These are phyloP conservation scores for Enteromius argenteus DNA, from an alignment of 2,797 vertebrate species.

Conservation along the genomic window DNA sequence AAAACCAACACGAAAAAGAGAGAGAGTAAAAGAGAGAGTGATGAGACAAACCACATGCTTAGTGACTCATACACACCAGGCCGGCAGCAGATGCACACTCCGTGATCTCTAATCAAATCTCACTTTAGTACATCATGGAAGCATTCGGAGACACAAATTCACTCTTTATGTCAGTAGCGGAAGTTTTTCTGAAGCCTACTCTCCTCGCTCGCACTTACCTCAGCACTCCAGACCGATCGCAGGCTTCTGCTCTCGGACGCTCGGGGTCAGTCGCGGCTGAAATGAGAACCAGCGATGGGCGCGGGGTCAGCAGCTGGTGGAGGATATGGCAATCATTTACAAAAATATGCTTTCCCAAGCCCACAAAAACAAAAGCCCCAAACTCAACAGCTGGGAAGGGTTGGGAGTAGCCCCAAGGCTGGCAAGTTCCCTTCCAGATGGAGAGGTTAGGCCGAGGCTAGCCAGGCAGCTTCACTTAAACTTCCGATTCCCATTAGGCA, in stretches of 20 bases:
- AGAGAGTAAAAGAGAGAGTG: constrained; percentile 19
- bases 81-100: constrained; percentile 48
- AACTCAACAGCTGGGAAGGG: constrained; percentile 99
- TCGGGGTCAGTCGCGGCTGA: constrained; percentile 70
- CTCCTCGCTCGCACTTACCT: constrained; percentile 30
- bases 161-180: constrained; percentile 25
- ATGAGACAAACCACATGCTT: constrained; percentile 52
- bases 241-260: neutral
- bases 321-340: constrained; percentile 99
- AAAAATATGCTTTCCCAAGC: constrained; percentile 98
- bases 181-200: constrained; percentile 5
- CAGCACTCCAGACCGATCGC: neutral
- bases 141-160: constrained; percentile 24
- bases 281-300: constrained; percentile 96
- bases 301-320: constrained; percentile 98
- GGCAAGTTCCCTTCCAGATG: constrained; percentile 99
- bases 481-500: constrained; percentile 99
- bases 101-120: constrained; percentile 53
- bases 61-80: constrained; percentile 55
- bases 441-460: constrained; percentile 98
- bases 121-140: constrained; percentile 19
- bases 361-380: constrained; percentile 91
- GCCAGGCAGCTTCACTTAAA: constrained; percentile 92
- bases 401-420: constrained; percentile 99
- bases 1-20: constrained; percentile 53